These are phyloP conservation scores for Neomonachus schauinslandi DNA, from an alignment of 2,113 vertebrate genomes.

Conservation along the genomic window DNA sequence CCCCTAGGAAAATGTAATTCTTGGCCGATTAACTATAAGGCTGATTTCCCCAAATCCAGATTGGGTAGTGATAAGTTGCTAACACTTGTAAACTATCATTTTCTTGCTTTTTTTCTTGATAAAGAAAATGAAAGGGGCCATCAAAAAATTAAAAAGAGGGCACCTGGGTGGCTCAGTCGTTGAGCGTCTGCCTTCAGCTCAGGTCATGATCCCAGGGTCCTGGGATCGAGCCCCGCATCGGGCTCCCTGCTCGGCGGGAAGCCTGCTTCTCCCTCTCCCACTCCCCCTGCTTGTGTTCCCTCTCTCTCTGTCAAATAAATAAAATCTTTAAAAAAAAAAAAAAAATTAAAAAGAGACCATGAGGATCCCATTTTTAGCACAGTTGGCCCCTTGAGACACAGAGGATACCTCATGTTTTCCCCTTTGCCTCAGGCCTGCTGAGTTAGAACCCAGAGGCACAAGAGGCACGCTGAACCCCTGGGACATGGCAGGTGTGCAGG, in stretches of 20 bases:
- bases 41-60: background rate
- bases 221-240: too few relatives aligned
- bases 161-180: too few relatives aligned
- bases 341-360: background rate
- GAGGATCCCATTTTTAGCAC: background rate
- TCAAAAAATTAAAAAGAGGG: background rate
- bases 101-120: background rate
- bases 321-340: too few relatives aligned
- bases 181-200: too few relatives aligned
- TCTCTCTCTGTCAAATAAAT: too few relatives aligned
- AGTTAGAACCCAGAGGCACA: background rate
- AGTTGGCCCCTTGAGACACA: rapidly evolving
- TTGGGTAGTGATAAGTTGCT: background rate
- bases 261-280: too few relatives aligned
- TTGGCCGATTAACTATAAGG: background rate
- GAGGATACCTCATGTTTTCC: background rate
- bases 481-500: rapidly evolving
- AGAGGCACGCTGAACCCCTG: background rate
- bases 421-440: too few relatives aligned
- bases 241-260: too few relatives aligned
- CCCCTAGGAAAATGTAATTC: background rate
- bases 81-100: background rate
- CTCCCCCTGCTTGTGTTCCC: too few relatives aligned
- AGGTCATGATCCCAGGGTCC: too few relatives aligned
- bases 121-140: background rate